phyloP scores from a whole-genome alignment of 2,113 vertebrate genomes.

The Candoia aspera region DNA sequence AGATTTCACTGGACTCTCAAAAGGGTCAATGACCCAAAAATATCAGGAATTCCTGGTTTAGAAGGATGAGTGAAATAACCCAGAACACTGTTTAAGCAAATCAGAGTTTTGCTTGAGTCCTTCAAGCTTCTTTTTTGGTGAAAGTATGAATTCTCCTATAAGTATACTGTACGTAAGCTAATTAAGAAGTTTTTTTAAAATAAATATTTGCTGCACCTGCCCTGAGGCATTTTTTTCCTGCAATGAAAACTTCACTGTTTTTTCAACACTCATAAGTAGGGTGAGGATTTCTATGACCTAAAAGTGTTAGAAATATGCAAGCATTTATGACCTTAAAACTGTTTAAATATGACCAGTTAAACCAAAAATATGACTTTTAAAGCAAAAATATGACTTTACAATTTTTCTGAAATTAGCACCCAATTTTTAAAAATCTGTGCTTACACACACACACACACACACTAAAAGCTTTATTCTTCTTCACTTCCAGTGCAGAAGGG shows the following conservation, averaged over 20 bases:
- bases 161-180: constrained; percentile 11
- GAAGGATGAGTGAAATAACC: not conserved
- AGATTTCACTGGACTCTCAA: not conserved
- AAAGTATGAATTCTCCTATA: not conserved
- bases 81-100: not conserved
- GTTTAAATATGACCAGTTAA: no score
- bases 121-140: not conserved
- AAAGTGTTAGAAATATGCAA: no score
- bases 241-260: not conserved
- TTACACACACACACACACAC: no score
- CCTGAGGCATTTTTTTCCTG: not conserved
- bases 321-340: no score
- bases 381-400: no score
- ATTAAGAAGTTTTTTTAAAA: constrained; percentile 24
- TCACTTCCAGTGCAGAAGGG: no score
- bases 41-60: not conserved
- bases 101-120: not conserved
- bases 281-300: no score
- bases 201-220: constrained; percentile 14
- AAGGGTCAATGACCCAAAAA: not conserved
- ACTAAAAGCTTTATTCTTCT: no score
- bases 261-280: not conserved
- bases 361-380: no score
- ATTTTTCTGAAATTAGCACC: no score
- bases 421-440: no score